Base-by-base conservation (phyloP, 1,140 invertebrate species). In the Caerostris darwini region DNA sequence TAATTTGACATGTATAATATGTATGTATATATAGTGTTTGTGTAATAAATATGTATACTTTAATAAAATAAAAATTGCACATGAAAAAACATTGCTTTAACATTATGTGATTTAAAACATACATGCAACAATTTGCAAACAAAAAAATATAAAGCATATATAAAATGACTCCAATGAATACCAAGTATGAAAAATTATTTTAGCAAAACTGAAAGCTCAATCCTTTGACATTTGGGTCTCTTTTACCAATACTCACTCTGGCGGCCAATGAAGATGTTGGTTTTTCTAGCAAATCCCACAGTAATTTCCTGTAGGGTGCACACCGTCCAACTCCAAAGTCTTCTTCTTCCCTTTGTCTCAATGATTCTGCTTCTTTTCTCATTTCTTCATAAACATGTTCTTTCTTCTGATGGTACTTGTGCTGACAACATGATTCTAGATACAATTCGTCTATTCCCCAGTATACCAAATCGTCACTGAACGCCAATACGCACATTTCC, bases 331-430 rank as follows among this genome's bases (percentile, higher is more conserved):
- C 98, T 53, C 99, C 99, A 96, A 99, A 99, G 96, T 99, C 98
- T 96, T 99, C 99, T 96, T 99, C 98, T 95, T 99, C 98, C 7
- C 98, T 97, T 96, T 99, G 98, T 93, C 98, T 96, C 83, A 99
- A 96, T 67, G 98, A 99, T 96, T 99, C 99, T 12, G 99, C 99
- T 96, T 99, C 99, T 96, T 99, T 99, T 81, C 99, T 97, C 98
- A 99, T 99, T 96, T 99, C 99, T 96, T 99, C 99, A 96, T 99
- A 98, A 3, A 99, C 99, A 96, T 99, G 98, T 96, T 99, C 99
- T 96, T 99, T 99, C 93, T 99, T 97, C 96, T 99, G 99, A 96
- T 99, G 99, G 96, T 99, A 99, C 96, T 99, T 99, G 96, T 99
- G 99, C 96, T 99, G 99, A 96, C 99, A 99, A 96, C 99, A 99